Conservation (phyloP, 2,113 vertebrate genomes). For the Tautogolabrus adspersus region DNA sequence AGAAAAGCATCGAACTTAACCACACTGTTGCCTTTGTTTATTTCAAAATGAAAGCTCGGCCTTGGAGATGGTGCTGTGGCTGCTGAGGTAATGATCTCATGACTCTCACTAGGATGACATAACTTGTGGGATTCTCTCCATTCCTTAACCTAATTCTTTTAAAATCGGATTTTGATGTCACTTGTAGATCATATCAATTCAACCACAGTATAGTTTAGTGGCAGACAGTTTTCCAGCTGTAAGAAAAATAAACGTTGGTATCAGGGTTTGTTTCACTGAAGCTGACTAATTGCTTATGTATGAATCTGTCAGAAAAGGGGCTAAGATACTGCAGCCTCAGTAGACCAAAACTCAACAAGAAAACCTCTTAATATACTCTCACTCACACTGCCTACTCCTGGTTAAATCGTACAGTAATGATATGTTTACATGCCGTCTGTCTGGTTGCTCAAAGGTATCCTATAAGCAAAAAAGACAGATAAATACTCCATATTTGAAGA, state of each 20-base stretch:
- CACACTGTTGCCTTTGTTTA: slow-evolving; percentile 66
- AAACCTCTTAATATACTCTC: background rate
- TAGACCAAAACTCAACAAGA: background rate
- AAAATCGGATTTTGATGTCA: slow-evolving; percentile 1
- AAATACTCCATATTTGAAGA: too few relatives aligned
- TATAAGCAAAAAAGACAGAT: too few relatives aligned
- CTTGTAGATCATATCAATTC: background rate
- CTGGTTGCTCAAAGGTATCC: too few relatives aligned
- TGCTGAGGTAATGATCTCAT: slow-evolving; percentile 42
- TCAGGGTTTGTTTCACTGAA: background rate
- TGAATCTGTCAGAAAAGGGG: too few relatives aligned
- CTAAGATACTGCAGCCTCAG: too few relatives aligned
- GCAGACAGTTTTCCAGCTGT: background rate
- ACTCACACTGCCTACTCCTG: background rate
- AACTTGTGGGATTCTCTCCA: slow-evolving; percentile 33
- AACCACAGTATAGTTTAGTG: slow-evolving; percentile 2
- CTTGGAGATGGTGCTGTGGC: slow-evolving; percentile 32
- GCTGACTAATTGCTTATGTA: background rate
- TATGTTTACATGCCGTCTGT: too few relatives aligned
- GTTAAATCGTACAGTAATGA: background rate
- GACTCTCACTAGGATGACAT: slow-evolving; percentile 33
- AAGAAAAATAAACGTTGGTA: background rate
- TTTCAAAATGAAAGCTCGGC: slow-evolving; percentile 50
- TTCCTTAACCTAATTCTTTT: background rate
- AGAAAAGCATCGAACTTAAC: slow-evolving; percentile 36